Base-by-base conservation (phyloP, 2,113 vertebrate species). In the Chaetura pelagica region DNA sequence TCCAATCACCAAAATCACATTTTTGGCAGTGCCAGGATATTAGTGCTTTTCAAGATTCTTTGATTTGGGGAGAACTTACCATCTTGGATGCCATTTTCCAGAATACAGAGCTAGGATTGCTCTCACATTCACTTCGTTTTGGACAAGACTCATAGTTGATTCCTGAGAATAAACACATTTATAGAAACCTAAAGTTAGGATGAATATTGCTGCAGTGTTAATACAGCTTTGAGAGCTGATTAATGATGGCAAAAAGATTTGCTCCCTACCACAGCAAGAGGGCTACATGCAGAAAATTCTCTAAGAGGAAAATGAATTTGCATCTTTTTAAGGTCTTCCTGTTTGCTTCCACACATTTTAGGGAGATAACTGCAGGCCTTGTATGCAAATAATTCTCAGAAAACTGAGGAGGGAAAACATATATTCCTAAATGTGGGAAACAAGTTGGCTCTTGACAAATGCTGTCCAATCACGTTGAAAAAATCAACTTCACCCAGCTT, bases 91-190 rank as follows among this genome's bases (percentile, higher is more conserved):
- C 84, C 22, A 55, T 35, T 61, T 95, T 97, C 98, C 98, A 98
- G 92, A 98, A 98, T 23, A 98, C 84, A 16, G 94, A 86, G 4
- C 8, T 2, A 1, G 98, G 62, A 69, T 97, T 98, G 57, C 64
- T 96, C 15, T 61, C 81, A 87, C 98, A 98, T 80, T 98, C 97
- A 19, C 29, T 94, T 97, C 97, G 64, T 46, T 90, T 32, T 42
- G 98, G 98, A 69, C 98, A 98, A 77, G 97, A 98, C 23, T 97
- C 68, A 34, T 95, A 96, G 84, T 98, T 97, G 84, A 98, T 87
- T 82, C 97, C 98, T 98, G 86, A 94, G 84, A 83, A 97, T 48
- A 96, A 93, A 96, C 5, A n/a, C 3, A 55, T 96, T 94, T 38
- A 55, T 21, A 82, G 46, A 93, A 87, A 74, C 48, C 32, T 48